phyloP scores from a whole-genome alignment of 2,797 vertebrate species.

The Setipinna tenuifilis region DNA sequence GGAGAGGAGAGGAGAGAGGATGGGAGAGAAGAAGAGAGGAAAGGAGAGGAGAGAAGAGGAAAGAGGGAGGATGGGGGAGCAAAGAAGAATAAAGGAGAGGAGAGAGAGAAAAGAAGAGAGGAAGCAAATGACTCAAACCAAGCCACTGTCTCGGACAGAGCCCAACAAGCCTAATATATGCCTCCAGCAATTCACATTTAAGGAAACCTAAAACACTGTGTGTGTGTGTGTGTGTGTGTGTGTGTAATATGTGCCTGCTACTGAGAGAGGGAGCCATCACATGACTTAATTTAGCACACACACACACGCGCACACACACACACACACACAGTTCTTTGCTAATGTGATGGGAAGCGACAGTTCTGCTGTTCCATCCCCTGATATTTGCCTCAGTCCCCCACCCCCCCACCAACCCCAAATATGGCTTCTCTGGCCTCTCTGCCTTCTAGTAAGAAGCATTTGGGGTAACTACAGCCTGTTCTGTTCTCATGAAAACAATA shows the following conservation, averaged over 20 bases:
- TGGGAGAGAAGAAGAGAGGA: not conserved
- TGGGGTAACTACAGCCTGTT: no score
- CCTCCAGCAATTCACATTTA: not conserved
- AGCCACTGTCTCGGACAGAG: not conserved
- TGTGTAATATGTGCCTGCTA: not conserved
- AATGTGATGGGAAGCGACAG: not conserved
- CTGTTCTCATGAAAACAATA: no score
- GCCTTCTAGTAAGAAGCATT: no score
- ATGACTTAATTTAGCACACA: not conserved
- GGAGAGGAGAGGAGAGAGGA: not conserved
- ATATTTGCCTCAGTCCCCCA: no score
- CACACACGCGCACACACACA: not conserved
- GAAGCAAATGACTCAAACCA: not conserved
- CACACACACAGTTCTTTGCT: slow-evolving; percentile 5
- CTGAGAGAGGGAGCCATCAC: not conserved
- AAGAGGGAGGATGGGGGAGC: no score
- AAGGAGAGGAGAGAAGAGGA: not conserved
- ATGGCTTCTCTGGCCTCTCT: no score
- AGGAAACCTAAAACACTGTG: not conserved
- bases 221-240: not conserved
- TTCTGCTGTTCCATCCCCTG: not conserved
- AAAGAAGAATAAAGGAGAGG: no score
- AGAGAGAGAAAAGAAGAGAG: not conserved
- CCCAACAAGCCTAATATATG: not conserved
- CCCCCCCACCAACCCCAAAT: no score